These are phyloP conservation scores for Hyposoter dolosus DNA, from an alignment of 2,888 invertebrate species.

Conservation along the genomic window DNA sequence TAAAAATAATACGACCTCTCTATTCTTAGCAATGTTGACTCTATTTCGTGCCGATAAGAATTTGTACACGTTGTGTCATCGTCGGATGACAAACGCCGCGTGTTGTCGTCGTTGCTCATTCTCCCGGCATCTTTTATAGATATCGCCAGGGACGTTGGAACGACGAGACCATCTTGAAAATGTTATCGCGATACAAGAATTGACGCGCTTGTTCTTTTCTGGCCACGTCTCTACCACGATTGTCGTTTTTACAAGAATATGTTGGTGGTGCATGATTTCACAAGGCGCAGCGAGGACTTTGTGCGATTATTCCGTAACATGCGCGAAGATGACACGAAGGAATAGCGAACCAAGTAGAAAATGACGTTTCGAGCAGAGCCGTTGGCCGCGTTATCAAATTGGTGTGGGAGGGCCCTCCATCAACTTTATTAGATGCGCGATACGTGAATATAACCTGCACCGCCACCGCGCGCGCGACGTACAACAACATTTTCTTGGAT, in stretches of 20 bases:
- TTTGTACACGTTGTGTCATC: conserved; percentile 10
- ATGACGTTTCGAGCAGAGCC: conserved; percentile 38
- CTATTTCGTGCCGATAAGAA: conserved; percentile 49
- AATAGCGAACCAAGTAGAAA: conserved; percentile 54
- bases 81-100: conserved; percentile 24
- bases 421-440: conserved; percentile 37
- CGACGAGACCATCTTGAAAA: too few relatives aligned
- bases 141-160: too few relatives aligned
- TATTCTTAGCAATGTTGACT: conserved; percentile 32
- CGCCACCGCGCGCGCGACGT: background rate
- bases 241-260: too few relatives aligned
- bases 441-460: conserved; percentile 44
- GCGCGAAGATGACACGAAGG: conserved; percentile 29
- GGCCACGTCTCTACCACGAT: too few relatives aligned
- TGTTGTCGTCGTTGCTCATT: too few relatives aligned
- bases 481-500: too few relatives aligned
- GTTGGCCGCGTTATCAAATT: conserved; percentile 49
- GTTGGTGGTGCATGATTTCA: too few relatives aligned
- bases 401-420: conserved; percentile 51
- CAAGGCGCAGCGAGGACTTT: background rate
- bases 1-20: background rate
- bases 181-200: too few relatives aligned
- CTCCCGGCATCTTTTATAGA: too few relatives aligned
- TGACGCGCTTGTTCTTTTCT: too few relatives aligned
- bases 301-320: conserved; percentile 32